These are phyloP conservation scores for Zhengitettix transpicula DNA, from an alignment of 2,888 invertebrate species.

Conservation along the genomic window DNA sequence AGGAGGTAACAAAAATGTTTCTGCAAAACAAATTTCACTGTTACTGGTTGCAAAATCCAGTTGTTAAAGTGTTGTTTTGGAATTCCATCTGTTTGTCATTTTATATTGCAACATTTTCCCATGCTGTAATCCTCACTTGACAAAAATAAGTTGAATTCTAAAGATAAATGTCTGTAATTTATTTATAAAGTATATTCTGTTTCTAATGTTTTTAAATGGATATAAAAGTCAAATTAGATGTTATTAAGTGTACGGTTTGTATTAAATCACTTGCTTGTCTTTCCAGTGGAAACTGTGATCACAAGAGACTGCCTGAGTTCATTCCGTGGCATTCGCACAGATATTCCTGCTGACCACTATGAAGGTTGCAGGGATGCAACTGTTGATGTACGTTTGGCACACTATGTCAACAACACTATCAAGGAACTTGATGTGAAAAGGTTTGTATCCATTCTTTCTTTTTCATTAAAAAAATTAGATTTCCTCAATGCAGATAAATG, in stretches of 20 bases:
- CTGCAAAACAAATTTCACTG: background rate
- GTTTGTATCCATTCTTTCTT: slow-evolving; percentile 24
- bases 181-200: background rate
- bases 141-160: no score
- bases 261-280: background rate
- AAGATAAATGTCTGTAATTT: background rate
- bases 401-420: slow-evolving; percentile 77
- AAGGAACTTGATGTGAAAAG: slow-evolving; percentile 69
- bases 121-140: no score
- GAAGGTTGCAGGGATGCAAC: slow-evolving; percentile 77
- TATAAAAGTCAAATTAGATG: no score
- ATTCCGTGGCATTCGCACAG: slow-evolving; percentile 57
- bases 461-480: background rate
- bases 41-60: background rate
- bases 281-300: slow-evolving; percentile 55
- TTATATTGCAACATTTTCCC: background rate
- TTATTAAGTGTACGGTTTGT: no score
- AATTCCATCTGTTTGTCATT: background rate
- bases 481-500: no score
- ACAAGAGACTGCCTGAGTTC: slow-evolving; percentile 75
- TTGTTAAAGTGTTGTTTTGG: background rate
- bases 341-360: slow-evolving; percentile 81
- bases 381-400: slow-evolving; percentile 57
- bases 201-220: background rate
- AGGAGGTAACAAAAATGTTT: slow-evolving; percentile 43